Percentiles rank a stretch among this genome's conserved stretches.
Evolutionary conservation across 2,797 vertebrate genomes (phyloP).

Genomic region (Triplophysa yarkandensis): DNA sequence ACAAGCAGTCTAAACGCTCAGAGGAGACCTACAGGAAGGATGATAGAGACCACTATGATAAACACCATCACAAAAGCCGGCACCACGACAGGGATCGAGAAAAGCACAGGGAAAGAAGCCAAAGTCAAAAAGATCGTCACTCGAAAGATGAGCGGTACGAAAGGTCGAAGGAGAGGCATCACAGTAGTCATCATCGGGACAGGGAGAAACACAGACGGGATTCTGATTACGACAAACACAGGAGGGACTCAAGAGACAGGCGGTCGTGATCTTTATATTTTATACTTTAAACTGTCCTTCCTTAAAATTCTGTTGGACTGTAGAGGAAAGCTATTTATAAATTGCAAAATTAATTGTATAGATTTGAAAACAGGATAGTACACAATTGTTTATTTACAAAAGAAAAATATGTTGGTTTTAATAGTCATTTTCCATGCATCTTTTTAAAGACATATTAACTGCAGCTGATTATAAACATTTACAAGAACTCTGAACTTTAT

Average conservation of each 20-base stretch:
- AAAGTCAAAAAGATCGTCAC: constrained; percentile 76
- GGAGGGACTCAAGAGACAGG: constrained; percentile 74
- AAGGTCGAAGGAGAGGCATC: constrained; percentile 80
- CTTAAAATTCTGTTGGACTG: constrained; percentile 59
- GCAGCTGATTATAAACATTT: constrained; percentile 46
- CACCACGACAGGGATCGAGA: constrained; percentile 79
- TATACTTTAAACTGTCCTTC: constrained; percentile 46
- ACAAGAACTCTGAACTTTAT: constrained; percentile 53
- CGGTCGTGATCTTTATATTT: constrained; percentile 66
- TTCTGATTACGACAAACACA: constrained; percentile 78
- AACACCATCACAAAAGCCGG: constrained; percentile 84
- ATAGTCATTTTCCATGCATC: constrained; percentile 9
- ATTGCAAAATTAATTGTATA: constrained; percentile 55
- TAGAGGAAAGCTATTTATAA: constrained; percentile 62
- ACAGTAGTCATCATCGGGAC: constrained; percentile 73
- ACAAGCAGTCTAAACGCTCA: constrained; percentile 78
- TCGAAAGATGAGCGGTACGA: constrained; percentile 78
- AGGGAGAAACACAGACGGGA: constrained; percentile 84
- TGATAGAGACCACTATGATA: constrained; percentile 80
- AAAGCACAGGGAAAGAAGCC: constrained; percentile 70
- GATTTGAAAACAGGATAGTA: constrained; percentile 47
- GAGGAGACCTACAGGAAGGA: constrained; percentile 76
- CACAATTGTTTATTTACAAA: constrained; percentile 49
- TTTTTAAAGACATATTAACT: constrained; percentile 8
- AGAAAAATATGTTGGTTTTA: constrained; percentile 52